Evolutionary conservation across 64 coral and sea anemone species (phyloP).

Genomic region (Pachyseris speciosa): DNA sequence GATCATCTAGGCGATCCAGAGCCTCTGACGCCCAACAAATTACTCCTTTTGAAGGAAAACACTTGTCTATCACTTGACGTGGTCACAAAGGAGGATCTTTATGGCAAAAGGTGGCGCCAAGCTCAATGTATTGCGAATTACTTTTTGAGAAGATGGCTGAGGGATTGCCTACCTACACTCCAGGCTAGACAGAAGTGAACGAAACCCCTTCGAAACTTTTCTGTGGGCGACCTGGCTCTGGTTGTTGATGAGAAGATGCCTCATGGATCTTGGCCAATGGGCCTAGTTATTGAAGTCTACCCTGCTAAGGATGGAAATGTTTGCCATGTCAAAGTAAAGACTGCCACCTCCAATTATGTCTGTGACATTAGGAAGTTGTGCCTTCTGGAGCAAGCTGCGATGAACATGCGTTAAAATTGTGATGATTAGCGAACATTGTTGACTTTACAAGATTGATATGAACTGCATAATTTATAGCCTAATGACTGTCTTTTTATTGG

Average conservation of each 20-base stretch:
- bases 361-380: constrained; percentile 39
- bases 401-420: too few relatives aligned
- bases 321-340: too few relatives aligned
- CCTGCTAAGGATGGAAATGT: too few relatives aligned
- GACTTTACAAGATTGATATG: too few relatives aligned
- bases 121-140: not conserved
- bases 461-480: not conserved
- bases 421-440: too few relatives aligned
- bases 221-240: not conserved
- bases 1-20: not conserved
- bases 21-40: not conserved
- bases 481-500: too few relatives aligned
- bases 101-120: not conserved
- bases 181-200: too few relatives aligned
- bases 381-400: too few relatives aligned
- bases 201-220: not conserved
- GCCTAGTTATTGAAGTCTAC: too few relatives aligned
- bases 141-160: constrained; percentile 30
- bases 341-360: not conserved
- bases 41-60: not conserved
- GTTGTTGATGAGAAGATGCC: too few relatives aligned
- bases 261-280: too few relatives aligned
- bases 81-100: not conserved
- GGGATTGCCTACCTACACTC: too few relatives aligned
- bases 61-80: not conserved